Conservation (phyloP, 2,888 invertebrate species). For the Mesoligia furuncula region DNA sequence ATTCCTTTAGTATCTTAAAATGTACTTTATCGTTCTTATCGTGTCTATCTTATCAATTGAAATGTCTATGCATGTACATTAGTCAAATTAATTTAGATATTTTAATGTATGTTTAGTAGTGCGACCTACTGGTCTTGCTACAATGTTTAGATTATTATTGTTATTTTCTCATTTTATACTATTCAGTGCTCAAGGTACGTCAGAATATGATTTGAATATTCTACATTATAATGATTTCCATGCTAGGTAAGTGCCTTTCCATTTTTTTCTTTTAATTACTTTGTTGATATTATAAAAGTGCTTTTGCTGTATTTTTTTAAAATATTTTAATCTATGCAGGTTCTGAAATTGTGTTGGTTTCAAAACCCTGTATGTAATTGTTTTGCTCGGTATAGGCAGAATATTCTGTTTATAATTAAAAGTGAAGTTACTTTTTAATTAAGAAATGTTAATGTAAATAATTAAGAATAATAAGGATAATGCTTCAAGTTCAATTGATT, state of each 20-base stretch:
- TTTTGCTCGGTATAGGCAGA: neutral
- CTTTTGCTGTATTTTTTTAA: too few relatives aligned
- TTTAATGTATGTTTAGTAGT: slow-evolving; percentile 1
- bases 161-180: slow-evolving; percentile 55
- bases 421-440: too few relatives aligned
- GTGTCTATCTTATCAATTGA: slow-evolving; percentile 31
- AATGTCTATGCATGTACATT: slow-evolving; percentile 7
- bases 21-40: slow-evolving; percentile 26
- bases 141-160: slow-evolving; percentile 25
- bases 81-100: slow-evolving; percentile 2
- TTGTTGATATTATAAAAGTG: neutral
- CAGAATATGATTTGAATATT: slow-evolving; percentile 78
- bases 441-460: neutral
- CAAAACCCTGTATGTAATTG: too few relatives aligned
- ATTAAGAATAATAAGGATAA: neutral
- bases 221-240: slow-evolving; percentile 87
- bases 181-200: slow-evolving; percentile 65
- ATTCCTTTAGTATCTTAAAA: neutral
- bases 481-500: neutral
- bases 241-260: slow-evolving; percentile 76
- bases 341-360: neutral
- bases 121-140: neutral
- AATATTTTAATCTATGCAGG: too few relatives aligned
- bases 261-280: neutral
- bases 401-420: too few relatives aligned